A percentile compares a stretch with the other conserved stretches of the same genome.
phyloP scores from a whole-genome alignment of 2,888 invertebrate species.

The Lithophane ornitopus region DNA sequence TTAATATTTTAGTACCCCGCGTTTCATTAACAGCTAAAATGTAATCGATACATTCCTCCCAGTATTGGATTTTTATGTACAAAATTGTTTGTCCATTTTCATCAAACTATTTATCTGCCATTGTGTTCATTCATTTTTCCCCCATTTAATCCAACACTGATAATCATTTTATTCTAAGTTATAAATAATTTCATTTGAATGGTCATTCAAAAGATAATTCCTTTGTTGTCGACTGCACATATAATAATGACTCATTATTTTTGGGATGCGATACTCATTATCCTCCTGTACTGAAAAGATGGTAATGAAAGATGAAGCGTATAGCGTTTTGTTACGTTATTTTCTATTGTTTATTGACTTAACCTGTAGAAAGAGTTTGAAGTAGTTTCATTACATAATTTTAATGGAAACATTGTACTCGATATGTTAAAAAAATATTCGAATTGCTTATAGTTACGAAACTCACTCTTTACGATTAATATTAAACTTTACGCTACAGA shows the following conservation, averaged over 20 bases:
- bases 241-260: neutral
- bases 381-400: slow-evolving; percentile 32
- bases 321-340: slow-evolving; percentile 9
- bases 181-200: neutral
- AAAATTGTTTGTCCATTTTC: slow-evolving; percentile 62
- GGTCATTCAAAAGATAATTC: neutral
- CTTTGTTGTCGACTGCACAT: neutral
- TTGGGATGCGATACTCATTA: neutral
- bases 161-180: neutral
- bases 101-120: slow-evolving; percentile 59
- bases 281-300: slow-evolving; percentile 5
- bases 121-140: slow-evolving; percentile 27
- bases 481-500: slow-evolving; percentile 25
- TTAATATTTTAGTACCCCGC: slow-evolving; percentile 62
- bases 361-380: slow-evolving; percentile 41
- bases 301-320: slow-evolving; percentile 14
- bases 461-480: slow-evolving; percentile 15
- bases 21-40: slow-evolving; percentile 55
- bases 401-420: slow-evolving; percentile 40
- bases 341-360: slow-evolving; percentile 29
- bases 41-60: slow-evolving; percentile 82
- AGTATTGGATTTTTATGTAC: slow-evolving; percentile 80
- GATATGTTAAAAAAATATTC: slow-evolving; percentile 39
- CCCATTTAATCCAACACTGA: slow-evolving; percentile 6
- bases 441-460: slow-evolving; percentile 32